Conservation (phyloP, 2,113 vertebrate species). For the Paracyprichromis sp. region DNA sequence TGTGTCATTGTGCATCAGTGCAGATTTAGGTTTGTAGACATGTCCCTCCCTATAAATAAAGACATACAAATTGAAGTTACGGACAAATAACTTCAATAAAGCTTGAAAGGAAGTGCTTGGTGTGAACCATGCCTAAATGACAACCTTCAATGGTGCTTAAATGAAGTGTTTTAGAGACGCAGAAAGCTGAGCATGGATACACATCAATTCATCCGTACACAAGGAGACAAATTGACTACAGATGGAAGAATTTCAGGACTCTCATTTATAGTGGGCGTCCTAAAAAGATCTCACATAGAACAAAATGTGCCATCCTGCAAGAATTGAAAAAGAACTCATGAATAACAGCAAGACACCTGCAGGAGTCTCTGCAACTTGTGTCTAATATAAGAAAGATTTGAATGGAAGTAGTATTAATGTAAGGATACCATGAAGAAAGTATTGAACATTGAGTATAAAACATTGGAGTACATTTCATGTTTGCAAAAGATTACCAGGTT, state of each 20-base stretch:
- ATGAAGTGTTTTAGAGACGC: neutral
- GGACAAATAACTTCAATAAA: neutral
- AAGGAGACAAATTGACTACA: neutral
- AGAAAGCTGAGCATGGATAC: neutral
- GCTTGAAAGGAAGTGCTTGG: neutral
- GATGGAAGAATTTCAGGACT: neutral
- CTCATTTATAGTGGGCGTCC: neutral
- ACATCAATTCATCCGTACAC: neutral
- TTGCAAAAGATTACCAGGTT: neutral
- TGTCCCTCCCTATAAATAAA: neutral
- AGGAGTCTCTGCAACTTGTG: neutral
- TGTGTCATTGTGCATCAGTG: neutral
- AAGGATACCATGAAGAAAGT: neutral
- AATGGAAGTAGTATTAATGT: neutral
- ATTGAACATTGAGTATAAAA: neutral
- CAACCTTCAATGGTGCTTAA: neutral
- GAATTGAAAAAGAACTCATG: neutral
- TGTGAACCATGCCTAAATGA: neutral
- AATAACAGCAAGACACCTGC: neutral
- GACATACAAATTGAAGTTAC: neutral
- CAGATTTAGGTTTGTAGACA: neutral
- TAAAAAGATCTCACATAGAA: neutral
- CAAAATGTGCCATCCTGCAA: neutral
- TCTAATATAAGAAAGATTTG: neutral
- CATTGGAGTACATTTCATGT: neutral